Evolutionary conservation across 2,797 vertebrate species (phyloP), one percentile per base, ranked within the genome.

Genomic region (Luscinia luscinia): DNA sequence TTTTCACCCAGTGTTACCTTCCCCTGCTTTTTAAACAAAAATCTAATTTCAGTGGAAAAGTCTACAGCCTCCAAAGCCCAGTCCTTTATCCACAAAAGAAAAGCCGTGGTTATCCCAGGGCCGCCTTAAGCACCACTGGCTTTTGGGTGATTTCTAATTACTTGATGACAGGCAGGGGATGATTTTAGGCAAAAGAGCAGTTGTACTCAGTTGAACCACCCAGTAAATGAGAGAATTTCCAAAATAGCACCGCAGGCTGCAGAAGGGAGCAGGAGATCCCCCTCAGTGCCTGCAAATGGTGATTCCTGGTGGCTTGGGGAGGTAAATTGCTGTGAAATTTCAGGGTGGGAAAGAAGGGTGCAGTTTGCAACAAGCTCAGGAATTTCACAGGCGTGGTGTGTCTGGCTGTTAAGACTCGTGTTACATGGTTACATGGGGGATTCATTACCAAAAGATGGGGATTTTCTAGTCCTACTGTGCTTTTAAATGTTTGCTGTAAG

Each of bases 71-170:
- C 51, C 57, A 80, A 90, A 91, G 49, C 34, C 34, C 46, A 22
- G 6, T 87, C 15, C 15, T 88, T 83, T 45, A 28, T 43, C 68
- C 90, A 57, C 64, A 69, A 58, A 88, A 84, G 67, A 81, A 73
- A 80, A 75, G 34, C 52, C 3, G 1, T 46, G 82, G 84, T 75
- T 94, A 84, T 78, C 59, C 87, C 55, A 30, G 58, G 34, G 55
- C 69, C 1, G 14, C 77, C 74, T 88, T 96, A 95, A 96, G 82
- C 76, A 96, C 73, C 63, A 41, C 77, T 94, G 95, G 91, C 87
- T 97, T 96, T 96, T 95, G 49, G 9, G n/a, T 2, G 0, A 93
- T 95, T 95, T 96, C 76, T 96, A 95, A 96, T 95, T 94, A 97
- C 21, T 51, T 74, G 80, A 69, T 70, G 91, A 91, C 70, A 81